Percentiles rank a stretch among this genome's conserved stretches.
Evolutionary conservation across 2,113 vertebrate species (phyloP).

Genomic region (Archocentrus centrarchus): DNA sequence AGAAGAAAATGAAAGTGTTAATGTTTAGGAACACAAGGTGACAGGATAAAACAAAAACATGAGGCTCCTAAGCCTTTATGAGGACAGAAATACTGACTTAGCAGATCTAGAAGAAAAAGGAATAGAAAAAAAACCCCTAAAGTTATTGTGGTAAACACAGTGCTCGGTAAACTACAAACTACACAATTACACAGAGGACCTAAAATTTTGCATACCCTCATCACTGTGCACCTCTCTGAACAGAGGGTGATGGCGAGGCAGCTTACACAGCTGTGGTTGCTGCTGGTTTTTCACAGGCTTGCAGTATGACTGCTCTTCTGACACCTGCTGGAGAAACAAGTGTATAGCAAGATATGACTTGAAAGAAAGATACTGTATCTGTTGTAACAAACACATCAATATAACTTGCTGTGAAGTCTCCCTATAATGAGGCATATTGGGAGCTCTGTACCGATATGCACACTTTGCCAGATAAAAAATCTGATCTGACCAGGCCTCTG

Average conservation of each 20-base stretch:
- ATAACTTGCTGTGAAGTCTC: neutral
- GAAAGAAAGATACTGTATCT: neutral
- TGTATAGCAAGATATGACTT: constrained; percentile 13
- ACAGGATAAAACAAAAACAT: neutral
- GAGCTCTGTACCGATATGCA: constrained; percentile 46
- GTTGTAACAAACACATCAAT: neutral
- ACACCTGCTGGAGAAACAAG: constrained; percentile 76
- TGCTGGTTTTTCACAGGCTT: constrained; percentile 87
- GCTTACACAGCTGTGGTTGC: constrained; percentile 84
- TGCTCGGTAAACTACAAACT: neutral
- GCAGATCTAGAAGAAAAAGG: neutral
- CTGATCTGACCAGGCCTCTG: neutral
- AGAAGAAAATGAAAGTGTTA: neutral
- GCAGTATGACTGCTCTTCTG: constrained; percentile 85
- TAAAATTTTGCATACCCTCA: constrained; percentile 80
- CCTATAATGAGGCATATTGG: neutral
- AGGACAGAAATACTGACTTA: neutral
- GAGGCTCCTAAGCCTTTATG: neutral
- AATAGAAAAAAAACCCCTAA: neutral
- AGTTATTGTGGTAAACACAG: neutral
- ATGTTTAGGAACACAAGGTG: neutral
- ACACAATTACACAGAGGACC: neutral
- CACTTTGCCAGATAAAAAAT: neutral
- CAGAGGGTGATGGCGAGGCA: constrained; percentile 92
- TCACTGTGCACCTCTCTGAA: constrained; percentile 91